Base-by-base conservation (phyloP, 2,113 vertebrate genomes). In the Arvicanthis niloticus region DNA sequence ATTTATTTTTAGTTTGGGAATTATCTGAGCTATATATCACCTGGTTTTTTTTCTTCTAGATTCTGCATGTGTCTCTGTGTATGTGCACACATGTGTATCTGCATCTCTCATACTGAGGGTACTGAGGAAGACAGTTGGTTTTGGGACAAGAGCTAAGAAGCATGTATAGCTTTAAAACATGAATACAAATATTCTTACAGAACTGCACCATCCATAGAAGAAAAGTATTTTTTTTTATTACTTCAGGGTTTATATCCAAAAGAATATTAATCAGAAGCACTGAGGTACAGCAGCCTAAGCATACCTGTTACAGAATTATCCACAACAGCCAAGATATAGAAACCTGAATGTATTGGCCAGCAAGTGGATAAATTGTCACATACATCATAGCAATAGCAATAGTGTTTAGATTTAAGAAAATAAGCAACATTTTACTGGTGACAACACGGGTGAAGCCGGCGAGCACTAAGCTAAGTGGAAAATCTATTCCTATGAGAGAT, bases 1-100 rank as follows among this genome's bases (percentile, higher is more conserved):
- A 3, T 93, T 91, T 56, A 91, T 89, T 42, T 77, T 29, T 78
- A 91, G 16, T 13, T 88, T 77, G 24, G 45, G 82, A 51, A 87
- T 95, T 40, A 56, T 60, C 40, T 91, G 56, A 78, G 65, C 1
- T 95, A 15, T 77, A 8, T n/a, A 8, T 58, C 22, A 31, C 34
- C 17, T 92, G 45, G 78, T 91, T 67, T 62, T 67, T 67, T 67
- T 95, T 65, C 72, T 68, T 87, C 34, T 95, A 65, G 10, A 45
- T 62, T 95, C 16, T 81, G 31, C 40, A 21, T 22, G 11, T 51
- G 0, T 31, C 26, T 29, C 26, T 65, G 1, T 67, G n/a, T 26
- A 2, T 68, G 6, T 34, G 11, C 48, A 6, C n/a, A 16, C 4
- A 10, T n/a, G 4, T 37, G 2, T 53, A 6, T 10, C 8, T 95